Base-by-base conservation (phyloP, 1,140 invertebrate species). In the Sycobia sp. region DNA sequence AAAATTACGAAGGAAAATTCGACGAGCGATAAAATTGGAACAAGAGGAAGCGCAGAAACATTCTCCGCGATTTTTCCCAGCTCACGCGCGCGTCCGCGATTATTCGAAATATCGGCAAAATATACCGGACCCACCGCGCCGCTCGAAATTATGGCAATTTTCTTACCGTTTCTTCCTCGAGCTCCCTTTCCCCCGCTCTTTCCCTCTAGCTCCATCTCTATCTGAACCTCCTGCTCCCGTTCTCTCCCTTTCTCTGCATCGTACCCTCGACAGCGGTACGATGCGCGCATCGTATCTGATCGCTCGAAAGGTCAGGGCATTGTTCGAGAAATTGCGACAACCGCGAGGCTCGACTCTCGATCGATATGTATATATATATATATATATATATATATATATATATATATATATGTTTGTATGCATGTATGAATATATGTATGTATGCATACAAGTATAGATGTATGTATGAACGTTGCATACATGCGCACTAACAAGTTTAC, bases 221-320 rank as follows among this genome's bases (percentile, higher is more conserved):
- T n/a, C n/a, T n/a, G n/a, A 38, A 44, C 10, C 34, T 47, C 43
- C 32, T 62, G 18, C 29, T 62, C 38, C 18, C 20, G 4, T n/a
- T 9, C 34, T 39, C 23, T 20, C 11, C 4, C 7, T 10, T 38
- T 10, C 20, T 20, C n/a, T n/a, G n/a, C n/a, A n/a, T n/a, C n/a
- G n/a, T n/a, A n/a, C n/a, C n/a, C n/a, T n/a, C 22, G 11, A 23
- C 44, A n/a, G n/a, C n/a, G n/a, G n/a, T n/a, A n/a, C n/a, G n/a
- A 57, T 22, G 14, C 27, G 39, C 25, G 25, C 27, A 25, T 44
- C 39, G 32, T 41, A 60, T 60, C 46, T 60, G 46, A 62, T 27
- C n/a, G n/a, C 50, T n/a, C 59, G 49, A 54, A 62, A 62, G 49
- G 39, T 54, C 50, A 46, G 59, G 38, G 39, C 49, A 53, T 62